phyloP scores from a whole-genome alignment of 2,797 vertebrate genomes.

The Amphiprion clarkii region DNA sequence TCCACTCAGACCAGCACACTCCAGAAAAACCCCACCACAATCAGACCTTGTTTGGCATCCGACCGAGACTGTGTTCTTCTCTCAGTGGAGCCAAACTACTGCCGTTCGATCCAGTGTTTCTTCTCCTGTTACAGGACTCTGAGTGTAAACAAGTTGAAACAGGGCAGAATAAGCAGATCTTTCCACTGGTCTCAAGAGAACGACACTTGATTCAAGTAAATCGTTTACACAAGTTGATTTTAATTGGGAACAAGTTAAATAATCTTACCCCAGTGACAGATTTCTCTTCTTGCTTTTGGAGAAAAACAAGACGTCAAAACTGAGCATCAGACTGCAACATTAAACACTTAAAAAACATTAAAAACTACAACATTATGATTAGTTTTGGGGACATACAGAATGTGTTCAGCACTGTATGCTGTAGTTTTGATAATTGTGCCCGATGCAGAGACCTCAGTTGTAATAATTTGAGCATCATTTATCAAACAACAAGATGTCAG shows the following conservation, averaged over 20 bases:
- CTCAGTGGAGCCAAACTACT: conserved; percentile 1
- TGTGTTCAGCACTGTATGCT: no score
- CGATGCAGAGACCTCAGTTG: no score
- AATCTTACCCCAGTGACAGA: conserved; percentile 9
- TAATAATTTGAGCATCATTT: no score
- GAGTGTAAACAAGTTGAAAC: conserved; percentile 46
- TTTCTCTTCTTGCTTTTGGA: conserved; percentile 7
- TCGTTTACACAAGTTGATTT: conserved; percentile 33
- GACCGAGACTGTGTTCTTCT: neutral
- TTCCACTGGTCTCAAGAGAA: conserved; percentile 34
- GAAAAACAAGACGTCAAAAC: conserved; percentile 21
- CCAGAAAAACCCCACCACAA: conserved; percentile 19
- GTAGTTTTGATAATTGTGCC: no score
- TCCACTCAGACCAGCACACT: conserved; percentile 39
- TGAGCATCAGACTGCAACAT: no score
- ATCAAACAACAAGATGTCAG: neutral
- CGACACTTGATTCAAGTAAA: conserved; percentile 40
- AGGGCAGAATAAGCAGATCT: conserved; percentile 36
- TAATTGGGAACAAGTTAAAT: conserved; percentile 47
- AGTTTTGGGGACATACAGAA: no score
- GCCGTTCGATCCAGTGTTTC: conserved; percentile 19
- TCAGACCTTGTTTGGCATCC: neutral
- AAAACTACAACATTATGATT: no score
- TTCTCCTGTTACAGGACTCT: conserved; percentile 32
- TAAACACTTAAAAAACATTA: no score